Evolutionary conservation across 1,140 invertebrate species (phyloP), one percentile per base, ranked within the genome.

Genomic region (Drosophila littoralis): DNA sequence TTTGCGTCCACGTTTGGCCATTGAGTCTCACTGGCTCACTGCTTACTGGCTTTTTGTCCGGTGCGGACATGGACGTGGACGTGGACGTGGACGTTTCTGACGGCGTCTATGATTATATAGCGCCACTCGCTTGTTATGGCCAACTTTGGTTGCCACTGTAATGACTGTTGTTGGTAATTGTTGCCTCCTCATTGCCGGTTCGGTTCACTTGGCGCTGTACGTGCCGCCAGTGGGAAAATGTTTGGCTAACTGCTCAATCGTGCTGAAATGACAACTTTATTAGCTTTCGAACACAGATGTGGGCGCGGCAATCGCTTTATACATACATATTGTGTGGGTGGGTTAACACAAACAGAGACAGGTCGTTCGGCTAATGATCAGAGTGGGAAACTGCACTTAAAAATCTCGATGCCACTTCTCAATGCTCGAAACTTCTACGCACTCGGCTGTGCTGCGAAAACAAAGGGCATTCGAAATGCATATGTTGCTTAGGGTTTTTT

Each of bases 191-290:
- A 63, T 81, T 76, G 81, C 72, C 69, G 66, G 59, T 48, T 55
- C 54, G 71, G 69, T 76, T 81, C 8, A 38, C 54, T 42, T 54
- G 28, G 12, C 54, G 48, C 45, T 50, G 72, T 83, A 88, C 83
- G 80, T 83, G 84, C 77, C 48, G 69, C 50, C 75, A 81, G 60
- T 82, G 77, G 84, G 72, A 73, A 85, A 80, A 77, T 80, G 75
- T 79, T 76, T 79, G 78, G 67, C 64, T 85, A 86, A 85, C 82
- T 75, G 76, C 83, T 89, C 68, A 83, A 88, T 88, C 83, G 83
- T 80, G 83, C 84, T 68, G 73, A 70, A 88, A 74, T 89, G 84
- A 88, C 83, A 88, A 88, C 77, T 88, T 75, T 84, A 88, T 88
- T 89, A 88, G 82, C 81, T 75, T 50, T 65, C 55, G 51, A 15